Evolutionary conservation across 2,888 invertebrate species (phyloP).

Genomic region (Drosophila suboccidentalis): DNA sequence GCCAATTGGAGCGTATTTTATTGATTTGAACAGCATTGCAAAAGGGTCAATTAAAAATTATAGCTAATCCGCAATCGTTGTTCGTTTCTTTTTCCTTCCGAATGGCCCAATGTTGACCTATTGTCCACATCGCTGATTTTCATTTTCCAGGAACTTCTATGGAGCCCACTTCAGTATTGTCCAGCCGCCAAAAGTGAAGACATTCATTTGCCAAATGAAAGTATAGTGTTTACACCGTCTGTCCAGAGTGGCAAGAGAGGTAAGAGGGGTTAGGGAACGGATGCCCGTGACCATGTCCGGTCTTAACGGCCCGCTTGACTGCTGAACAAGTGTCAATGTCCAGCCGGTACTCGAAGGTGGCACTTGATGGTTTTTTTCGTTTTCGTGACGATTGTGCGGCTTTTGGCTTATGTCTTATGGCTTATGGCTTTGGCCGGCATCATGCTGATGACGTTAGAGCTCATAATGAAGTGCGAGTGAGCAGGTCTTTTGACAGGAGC

Average conservation of each 20-base stretch:
- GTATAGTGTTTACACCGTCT: slow-evolving; percentile 49
- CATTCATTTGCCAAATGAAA: slow-evolving; percentile 68
- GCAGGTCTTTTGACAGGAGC: slow-evolving; percentile 73
- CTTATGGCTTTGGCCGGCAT: slow-evolving; percentile 28
- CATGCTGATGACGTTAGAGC: slow-evolving; percentile 53
- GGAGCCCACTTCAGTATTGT: not conserved
- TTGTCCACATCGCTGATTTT: slow-evolving; percentile 18
- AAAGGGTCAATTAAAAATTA: slow-evolving; percentile 58
- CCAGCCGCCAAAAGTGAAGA: slow-evolving; percentile 15
- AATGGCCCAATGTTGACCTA: slow-evolving; percentile 9
- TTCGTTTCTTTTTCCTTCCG: not conserved
- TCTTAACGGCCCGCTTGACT: slow-evolving; percentile 35
- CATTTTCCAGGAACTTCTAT: slow-evolving; percentile 53
- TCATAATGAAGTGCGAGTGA: slow-evolving; percentile 67
- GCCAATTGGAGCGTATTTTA: slow-evolving; percentile 45
- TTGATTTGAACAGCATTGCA: slow-evolving; percentile 25
- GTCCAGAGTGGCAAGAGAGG: not conserved
- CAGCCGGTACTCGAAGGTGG: slow-evolving; percentile 51
- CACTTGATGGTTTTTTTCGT: slow-evolving; percentile 64
- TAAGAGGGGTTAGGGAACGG: not conserved
- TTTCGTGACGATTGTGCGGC: slow-evolving; percentile 73
- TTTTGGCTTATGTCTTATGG: slow-evolving; percentile 46
- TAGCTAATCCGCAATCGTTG: slow-evolving; percentile 21
- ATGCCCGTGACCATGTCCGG: slow-evolving; percentile 48
- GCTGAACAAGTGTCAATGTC: slow-evolving; percentile 76